These are phyloP conservation scores for Drosophila cardini DNA, from an alignment of 1,140 invertebrate genomes.

Conservation along the genomic window DNA sequence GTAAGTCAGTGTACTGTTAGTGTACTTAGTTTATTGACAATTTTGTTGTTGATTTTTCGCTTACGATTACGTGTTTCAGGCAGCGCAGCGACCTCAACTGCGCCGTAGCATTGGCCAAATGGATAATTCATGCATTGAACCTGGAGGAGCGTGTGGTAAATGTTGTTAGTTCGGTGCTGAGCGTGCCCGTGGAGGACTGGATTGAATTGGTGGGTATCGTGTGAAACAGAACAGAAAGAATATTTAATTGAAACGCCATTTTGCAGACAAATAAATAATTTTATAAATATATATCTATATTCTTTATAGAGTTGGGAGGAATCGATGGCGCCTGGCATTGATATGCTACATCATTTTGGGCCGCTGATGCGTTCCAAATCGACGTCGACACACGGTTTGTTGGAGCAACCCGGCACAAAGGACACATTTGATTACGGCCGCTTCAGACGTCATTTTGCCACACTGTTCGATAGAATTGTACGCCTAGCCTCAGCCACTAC, in stretches of 20 bases:
- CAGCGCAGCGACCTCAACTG: constrained; percentile 79
- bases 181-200: constrained; percentile 78
- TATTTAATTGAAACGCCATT: constrained; percentile 3
- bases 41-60: constrained; percentile 13
- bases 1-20: constrained; percentile 7
- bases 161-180: constrained; percentile 68
- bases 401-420: constrained; percentile 48
- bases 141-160: constrained; percentile 79
- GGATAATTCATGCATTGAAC: constrained; percentile 73
- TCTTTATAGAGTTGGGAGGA: constrained; percentile 79
- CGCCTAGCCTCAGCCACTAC: constrained; percentile 60
- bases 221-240: constrained; percentile 4
- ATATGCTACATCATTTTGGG: constrained; percentile 83
- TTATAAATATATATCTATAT: neutral
- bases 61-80: constrained; percentile 49
- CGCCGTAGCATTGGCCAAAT: constrained; percentile 71
- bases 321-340: constrained; percentile 79
- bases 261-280: neutral
- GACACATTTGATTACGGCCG: constrained; percentile 76
- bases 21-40: constrained; percentile 34
- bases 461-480: constrained; percentile 75
- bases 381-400: constrained; percentile 57
- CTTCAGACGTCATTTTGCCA: constrained; percentile 73
- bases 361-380: constrained; percentile 76
- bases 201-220: constrained; percentile 63